These are phyloP conservation scores for Heloderma charlesbogerti DNA, from an alignment of 2,113 vertebrate genomes.

Conservation along the genomic window DNA sequence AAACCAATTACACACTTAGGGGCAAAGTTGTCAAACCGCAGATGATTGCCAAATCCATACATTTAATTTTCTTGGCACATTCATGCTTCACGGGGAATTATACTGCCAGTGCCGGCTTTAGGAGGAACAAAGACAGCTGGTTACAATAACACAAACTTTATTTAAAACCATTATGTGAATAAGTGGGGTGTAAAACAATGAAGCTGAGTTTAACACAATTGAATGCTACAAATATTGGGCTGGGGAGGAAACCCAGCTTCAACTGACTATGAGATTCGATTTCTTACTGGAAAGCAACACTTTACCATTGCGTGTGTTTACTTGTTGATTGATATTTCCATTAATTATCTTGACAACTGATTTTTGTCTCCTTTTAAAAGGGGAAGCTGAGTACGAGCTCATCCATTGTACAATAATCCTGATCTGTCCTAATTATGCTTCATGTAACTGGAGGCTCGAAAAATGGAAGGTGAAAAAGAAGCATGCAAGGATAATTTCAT, in stretches of 20 bases:
- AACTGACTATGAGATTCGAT: not conserved
- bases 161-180: not conserved
- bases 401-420: slow-evolving; percentile 51
- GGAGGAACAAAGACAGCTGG: not conserved
- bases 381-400: slow-evolving; percentile 37
- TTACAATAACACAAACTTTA: not conserved
- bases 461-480: slow-evolving; percentile 62
- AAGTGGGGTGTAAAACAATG: slow-evolving; percentile 5
- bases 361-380: slow-evolving; percentile 53
- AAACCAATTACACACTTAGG: slow-evolving; percentile 81
- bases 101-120: not conserved
- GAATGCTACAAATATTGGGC: not conserved
- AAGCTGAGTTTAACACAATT: not conserved
- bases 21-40: slow-evolving; percentile 71
- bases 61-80: slow-evolving; percentile 41
- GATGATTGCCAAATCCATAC: slow-evolving; percentile 70
- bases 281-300: not conserved
- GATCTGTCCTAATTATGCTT: slow-evolving; percentile 47
- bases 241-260: not conserved
- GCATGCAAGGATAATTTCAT: slow-evolving; percentile 36
- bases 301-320: slow-evolving; percentile 25
- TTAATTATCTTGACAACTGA: slow-evolving; percentile 59
- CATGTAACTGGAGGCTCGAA: slow-evolving; percentile 31
- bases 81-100: slow-evolving; percentile 46
- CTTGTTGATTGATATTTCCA: slow-evolving; percentile 41